Percentiles rank a stretch among this genome's conserved stretches.
Evolutionary conservation across 2,113 vertebrate species (phyloP).

Genomic region (Tragelaphus imberbis): DNA sequence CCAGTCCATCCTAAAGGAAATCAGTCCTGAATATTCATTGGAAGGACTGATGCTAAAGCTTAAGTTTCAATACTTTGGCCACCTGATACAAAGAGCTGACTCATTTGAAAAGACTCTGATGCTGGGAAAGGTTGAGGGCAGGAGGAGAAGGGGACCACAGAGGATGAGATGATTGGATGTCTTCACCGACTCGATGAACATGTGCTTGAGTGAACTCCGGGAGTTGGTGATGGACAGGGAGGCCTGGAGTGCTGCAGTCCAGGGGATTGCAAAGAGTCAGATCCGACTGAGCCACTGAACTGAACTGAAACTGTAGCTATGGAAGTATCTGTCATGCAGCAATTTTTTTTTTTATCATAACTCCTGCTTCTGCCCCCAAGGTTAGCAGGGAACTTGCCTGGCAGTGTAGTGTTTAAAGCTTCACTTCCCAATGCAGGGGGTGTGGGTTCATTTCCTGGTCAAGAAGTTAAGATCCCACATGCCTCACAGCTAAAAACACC

Average conservation of each 20-base stretch:
- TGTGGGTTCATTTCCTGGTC: neutral
- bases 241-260: neutral
- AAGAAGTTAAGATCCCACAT: neutral
- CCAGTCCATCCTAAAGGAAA: neutral
- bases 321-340: conserved; percentile 23
- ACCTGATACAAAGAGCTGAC: neutral
- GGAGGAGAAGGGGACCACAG: neutral
- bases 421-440: neutral
- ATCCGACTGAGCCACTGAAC: neutral
- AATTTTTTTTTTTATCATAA: neutral
- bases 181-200: neutral
- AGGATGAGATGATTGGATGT: neutral
- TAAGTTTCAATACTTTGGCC: neutral
- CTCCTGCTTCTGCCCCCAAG: neutral
- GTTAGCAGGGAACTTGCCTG: neutral
- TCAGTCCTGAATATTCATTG: neutral
- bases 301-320: conserved; percentile 33
- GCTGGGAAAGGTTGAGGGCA: neutral
- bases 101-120: neutral
- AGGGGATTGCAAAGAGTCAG: neutral
- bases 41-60: neutral
- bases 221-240: neutral
- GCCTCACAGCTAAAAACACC: neutral
- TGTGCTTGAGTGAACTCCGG: neutral
- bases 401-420: neutral